Evolutionary conservation across 2,888 invertebrate genomes (phyloP), one percentile per base, ranked within the genome.

Genomic region (Dysmachus trigonus): DNA sequence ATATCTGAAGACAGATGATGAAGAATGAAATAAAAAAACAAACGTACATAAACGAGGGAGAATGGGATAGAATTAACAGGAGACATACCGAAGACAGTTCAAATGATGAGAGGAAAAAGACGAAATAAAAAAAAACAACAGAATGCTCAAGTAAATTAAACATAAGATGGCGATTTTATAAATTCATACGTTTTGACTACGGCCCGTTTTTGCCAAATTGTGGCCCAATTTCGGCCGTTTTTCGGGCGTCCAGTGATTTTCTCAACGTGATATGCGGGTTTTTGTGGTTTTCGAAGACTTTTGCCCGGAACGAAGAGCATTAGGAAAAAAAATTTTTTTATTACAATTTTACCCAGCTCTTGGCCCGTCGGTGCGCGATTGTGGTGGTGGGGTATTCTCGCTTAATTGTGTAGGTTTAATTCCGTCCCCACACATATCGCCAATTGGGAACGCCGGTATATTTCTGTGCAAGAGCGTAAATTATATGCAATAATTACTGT

Each of bases 161-260:
- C 86, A 86, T 86, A 87, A 87, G 86, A 87, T 87, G 87, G 87
- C 87, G 87, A 87, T 87, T 87, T 87, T 87, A 86, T 86, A 87
- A 87, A 86, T 87, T 86, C 73, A 87, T 86, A 86, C 86, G 85
- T 85, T 85, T 86, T 87, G 77, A 87, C 85, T 87, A 86, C 77
- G 76, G 71, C 41, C 81, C 51, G 74, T 87, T 77, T 85, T 77
- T 79, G 87, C 86, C 85, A 81, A 86, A 86, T 86, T 86, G 47
- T 85, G 51, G 83, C 76, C 83, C 35, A 83, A 81, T 82, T 87
- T 86, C 31, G 30, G 35, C 85, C 81, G 72, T 81, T 81, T 86
- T 86, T 86, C 53, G 84, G 62, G 84, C 47, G 33, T 71, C 72
- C 41, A 18, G 62, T 62, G 62, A 62, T 62, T 62, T 62, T 62